These are phyloP conservation scores for Atherinomorus stipes DNA, from an alignment of 2,113 vertebrate species.

Conservation along the genomic window DNA sequence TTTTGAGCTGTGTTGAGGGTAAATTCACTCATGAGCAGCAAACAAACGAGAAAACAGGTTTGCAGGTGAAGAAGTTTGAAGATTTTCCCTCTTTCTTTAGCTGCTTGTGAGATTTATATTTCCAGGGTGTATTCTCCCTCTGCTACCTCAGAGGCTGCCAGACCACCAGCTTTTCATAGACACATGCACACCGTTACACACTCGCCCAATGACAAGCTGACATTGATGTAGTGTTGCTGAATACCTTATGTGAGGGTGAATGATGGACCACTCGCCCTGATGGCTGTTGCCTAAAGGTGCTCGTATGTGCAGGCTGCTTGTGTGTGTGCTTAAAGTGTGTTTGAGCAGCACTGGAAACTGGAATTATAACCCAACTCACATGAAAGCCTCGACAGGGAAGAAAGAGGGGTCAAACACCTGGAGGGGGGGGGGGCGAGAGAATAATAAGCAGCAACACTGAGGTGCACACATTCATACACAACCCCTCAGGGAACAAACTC, in stretches of 20 bases:
- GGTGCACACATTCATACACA: constrained; percentile 39
- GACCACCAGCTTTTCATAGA: constrained; percentile 40
- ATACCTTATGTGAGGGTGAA: constrained; percentile 67
- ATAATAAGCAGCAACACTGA: constrained; percentile 60
- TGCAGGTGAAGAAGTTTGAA: neutral
- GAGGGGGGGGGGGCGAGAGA: constrained; percentile 30
- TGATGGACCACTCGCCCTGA: constrained; percentile 57
- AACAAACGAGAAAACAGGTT: neutral
- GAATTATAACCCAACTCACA: constrained; percentile 65
- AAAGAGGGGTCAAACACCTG: constrained; percentile 59
- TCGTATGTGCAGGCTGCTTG: constrained; percentile 32
- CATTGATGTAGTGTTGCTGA: constrained; percentile 68
- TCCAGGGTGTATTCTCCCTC: constrained; percentile 27
- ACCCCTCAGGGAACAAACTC: constrained; percentile 35
- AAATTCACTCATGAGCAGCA: neutral
- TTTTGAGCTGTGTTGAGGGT: neutral
- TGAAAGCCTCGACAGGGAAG: constrained; percentile 55
- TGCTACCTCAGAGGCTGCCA: constrained; percentile 25
- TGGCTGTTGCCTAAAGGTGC: constrained; percentile 43
- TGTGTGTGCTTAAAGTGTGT: constrained; percentile 1
- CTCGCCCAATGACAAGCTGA: constrained; percentile 59
- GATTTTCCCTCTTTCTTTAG: neutral
- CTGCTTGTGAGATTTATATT: constrained; percentile 46
- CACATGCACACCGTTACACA: constrained; percentile 44
- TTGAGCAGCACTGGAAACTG: constrained; percentile 41